Evolutionary conservation across 2,113 vertebrate genomes (phyloP), one percentile per base, ranked within the genome.

Genomic region (Oncorhynchus keta): DNA sequence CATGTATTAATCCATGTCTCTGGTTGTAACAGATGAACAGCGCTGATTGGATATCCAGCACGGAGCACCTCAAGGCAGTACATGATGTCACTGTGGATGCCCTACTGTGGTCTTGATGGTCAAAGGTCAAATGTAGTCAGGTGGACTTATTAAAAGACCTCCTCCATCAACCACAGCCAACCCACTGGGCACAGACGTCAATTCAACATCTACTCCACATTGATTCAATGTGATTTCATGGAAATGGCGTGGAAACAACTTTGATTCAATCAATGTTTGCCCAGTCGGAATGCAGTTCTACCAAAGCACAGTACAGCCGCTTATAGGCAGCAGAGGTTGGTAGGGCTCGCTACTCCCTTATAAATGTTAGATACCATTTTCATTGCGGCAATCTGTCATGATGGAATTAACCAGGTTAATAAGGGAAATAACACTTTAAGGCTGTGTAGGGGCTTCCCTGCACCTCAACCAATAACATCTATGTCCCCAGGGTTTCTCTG

Each of bases 381-480:
- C 85, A 89, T 91, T 83, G 72, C 76, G 64, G 55, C 35, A 78
- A 89, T 90, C 85, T 79, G 70, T 88, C 86, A 83, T 20, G 70
- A 70, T 26, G 3, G 72, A 57, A 77, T 83, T 82, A 90, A 83
- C 81, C 73, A 70, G 78, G 77, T 85, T 81, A 78, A 59, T 81
- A 78, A 55, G 67, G 73, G 16, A 64, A 73, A 18, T 55, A 55
- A 55, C 51, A 55, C 73, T 72, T 76, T 78, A 68, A 80, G 79
- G 76, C 59, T 62, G 51, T 77, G 78, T 76, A 49, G 72, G 59
- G 32, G 30, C 28, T 73, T 79, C 24, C 78, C 76, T 77, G 55
- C 45, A 48, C 64, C 66, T 32, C 70, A 76, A 76, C 78, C 80
- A 84, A 85, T 87, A 82, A 77, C 65, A 75, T 51, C 32, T 57